Percentiles rank a stretch among this genome's conserved stretches.
phyloP scores from a whole-genome alignment of 2,888 invertebrate species.

The Pachydiplax longipennis region DNA sequence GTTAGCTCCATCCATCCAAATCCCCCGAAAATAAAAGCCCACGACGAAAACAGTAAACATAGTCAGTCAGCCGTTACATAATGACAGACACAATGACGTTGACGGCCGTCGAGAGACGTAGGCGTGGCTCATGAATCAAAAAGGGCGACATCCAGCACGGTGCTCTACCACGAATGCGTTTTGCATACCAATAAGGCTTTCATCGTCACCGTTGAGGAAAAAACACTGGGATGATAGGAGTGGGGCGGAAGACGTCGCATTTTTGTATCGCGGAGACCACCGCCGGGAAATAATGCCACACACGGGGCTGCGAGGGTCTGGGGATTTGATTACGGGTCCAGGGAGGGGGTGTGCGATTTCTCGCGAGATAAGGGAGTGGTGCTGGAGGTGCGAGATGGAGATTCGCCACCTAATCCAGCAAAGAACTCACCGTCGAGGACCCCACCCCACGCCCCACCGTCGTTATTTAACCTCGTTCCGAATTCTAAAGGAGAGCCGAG shows the following conservation, averaged over 20 bases:
- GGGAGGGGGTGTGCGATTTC: neutral
- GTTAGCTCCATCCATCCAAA: neutral
- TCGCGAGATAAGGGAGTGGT: neutral
- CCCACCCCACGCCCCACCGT: neutral
- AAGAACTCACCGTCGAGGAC: neutral
- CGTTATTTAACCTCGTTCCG: neutral
- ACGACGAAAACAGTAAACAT: neutral
- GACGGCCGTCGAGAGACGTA: neutral
- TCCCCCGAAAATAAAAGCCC: neutral
- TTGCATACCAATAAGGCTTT: neutral
- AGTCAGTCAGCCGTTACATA: neutral
- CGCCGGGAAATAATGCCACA: neutral
- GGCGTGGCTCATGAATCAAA: neutral
- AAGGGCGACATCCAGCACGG: neutral
- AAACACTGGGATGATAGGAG: neutral
- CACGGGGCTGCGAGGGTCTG: neutral
- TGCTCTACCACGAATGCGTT: neutral
- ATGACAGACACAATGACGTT: neutral
- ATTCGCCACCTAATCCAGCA: neutral
- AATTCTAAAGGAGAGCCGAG: neutral
- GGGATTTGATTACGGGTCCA: neutral
- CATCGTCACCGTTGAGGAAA: neutral
- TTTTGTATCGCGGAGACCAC: neutral
- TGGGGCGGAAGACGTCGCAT: neutral
- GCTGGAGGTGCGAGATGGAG: neutral